Evolutionary conservation across 2,888 invertebrate genomes (phyloP).

Genomic region (Andrena camellia): DNA sequence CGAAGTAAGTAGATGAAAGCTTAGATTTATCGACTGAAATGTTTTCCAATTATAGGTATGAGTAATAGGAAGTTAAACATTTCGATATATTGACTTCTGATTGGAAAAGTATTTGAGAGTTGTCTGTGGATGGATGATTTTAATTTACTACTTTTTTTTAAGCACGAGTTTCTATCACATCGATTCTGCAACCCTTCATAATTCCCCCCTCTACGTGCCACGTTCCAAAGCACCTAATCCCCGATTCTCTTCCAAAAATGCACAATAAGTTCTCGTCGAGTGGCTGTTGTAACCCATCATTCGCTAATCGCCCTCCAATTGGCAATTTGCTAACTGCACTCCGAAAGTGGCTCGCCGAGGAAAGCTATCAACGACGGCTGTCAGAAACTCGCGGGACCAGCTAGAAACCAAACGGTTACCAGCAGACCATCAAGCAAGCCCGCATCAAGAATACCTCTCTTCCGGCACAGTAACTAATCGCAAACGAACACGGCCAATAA

Average conservation of each 20-base stretch:
- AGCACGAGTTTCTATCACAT: neutral
- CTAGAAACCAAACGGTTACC: neutral
- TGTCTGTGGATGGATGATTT: too few relatives aligned
- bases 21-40: neutral
- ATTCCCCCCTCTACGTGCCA: neutral
- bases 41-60: too few relatives aligned
- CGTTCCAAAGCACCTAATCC: neutral
- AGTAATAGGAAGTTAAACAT: too few relatives aligned
- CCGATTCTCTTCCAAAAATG: neutral
- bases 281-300: slow-evolving; percentile 6
- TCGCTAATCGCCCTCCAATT: slow-evolving; percentile 9
- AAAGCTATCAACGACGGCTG: neutral
- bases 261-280: slow-evolving; percentile 11
- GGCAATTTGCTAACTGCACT: slow-evolving; percentile 11
- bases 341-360: neutral
- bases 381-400: neutral
- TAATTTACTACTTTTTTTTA: neutral
- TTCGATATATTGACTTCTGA: too few relatives aligned
- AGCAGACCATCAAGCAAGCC: neutral
- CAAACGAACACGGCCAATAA: slow-evolving; percentile 24
- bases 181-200: neutral
- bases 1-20: neutral
- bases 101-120: too few relatives aligned
- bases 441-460: slow-evolving; percentile 20
- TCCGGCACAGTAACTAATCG: slow-evolving; percentile 20